Evolutionary conservation across 2,113 vertebrate genomes (phyloP).

Genomic region (Dicerorhinus sumatrensis): DNA sequence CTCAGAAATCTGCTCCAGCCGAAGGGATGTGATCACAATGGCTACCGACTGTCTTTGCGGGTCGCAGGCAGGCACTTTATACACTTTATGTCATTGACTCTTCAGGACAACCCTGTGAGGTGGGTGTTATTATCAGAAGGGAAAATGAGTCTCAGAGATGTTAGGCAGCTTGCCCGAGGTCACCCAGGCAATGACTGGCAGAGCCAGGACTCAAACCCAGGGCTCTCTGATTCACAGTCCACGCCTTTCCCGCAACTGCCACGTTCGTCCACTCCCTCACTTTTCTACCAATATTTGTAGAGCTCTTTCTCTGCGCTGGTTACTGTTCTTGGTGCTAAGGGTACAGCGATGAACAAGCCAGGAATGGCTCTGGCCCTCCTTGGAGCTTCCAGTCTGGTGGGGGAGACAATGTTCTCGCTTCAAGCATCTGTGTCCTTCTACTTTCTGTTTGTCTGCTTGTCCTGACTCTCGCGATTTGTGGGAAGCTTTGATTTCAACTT

Average conservation of each 20-base stretch:
- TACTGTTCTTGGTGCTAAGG: not conserved
- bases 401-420: not conserved
- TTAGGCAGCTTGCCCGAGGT: not conserved
- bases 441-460: not conserved
- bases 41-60: not conserved
- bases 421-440: not conserved
- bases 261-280: not conserved
- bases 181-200: not conserved
- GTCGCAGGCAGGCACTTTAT: not conserved
- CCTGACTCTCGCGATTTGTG: not conserved
- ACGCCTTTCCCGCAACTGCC: not conserved
- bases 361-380: not conserved
- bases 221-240: not conserved
- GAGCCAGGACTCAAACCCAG: not conserved
- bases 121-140: not conserved
- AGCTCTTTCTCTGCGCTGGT: not conserved
- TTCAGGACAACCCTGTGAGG: not conserved
- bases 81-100: not conserved
- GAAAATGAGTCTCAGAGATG: constrained; percentile 18
- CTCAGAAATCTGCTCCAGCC: not conserved
- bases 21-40: not conserved
- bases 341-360: not conserved
- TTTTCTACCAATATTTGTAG: not conserved
- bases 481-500: not conserved
- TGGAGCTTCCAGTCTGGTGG: not conserved